A percentile compares a stretch with the other conserved stretches of the same genome.
Evolutionary conservation across 2,797 vertebrate species (phyloP).

Genomic region (Dryobates pubescens): DNA sequence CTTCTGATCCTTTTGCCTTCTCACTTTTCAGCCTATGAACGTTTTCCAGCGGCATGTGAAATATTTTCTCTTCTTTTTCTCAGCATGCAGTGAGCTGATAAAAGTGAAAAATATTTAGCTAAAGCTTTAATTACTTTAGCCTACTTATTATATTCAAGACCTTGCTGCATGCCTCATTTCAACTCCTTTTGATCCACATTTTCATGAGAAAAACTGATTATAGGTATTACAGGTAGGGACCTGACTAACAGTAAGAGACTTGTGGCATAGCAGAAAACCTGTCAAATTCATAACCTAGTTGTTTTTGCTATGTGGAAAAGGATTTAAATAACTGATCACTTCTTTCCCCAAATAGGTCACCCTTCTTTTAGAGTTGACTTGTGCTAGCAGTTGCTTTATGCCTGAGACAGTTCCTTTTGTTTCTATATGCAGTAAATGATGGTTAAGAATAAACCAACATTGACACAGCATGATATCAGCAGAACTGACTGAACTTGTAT

Average conservation of each 20-base stretch:
- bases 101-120: slow-evolving; percentile 33
- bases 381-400: background rate
- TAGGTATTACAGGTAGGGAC: slow-evolving; percentile 29
- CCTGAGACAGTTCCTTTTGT: background rate
- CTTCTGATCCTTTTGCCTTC: background rate
- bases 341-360: background rate
- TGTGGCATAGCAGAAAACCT: slow-evolving; percentile 4
- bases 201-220: slow-evolving; percentile 39
- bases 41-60: background rate
- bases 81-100: background rate
- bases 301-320: slow-evolving; percentile 6
- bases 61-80: background rate
- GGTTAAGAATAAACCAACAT: background rate
- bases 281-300: slow-evolving; percentile 40
- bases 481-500: background rate
- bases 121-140: slow-evolving; percentile 57
- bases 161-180: slow-evolving; percentile 19
- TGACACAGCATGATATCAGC: background rate
- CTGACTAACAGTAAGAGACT: slow-evolving; percentile 6
- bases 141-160: slow-evolving; percentile 28
- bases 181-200: slow-evolving; percentile 2
- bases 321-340: slow-evolving; percentile 37
- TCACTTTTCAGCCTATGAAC: background rate
- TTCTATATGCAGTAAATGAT: background rate
- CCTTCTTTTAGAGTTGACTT: slow-evolving; percentile 4